These are phyloP conservation scores for Trachythela sp. DNA, from an alignment of 64 coral and sea anemone genomes.

Conservation along the genomic window DNA sequence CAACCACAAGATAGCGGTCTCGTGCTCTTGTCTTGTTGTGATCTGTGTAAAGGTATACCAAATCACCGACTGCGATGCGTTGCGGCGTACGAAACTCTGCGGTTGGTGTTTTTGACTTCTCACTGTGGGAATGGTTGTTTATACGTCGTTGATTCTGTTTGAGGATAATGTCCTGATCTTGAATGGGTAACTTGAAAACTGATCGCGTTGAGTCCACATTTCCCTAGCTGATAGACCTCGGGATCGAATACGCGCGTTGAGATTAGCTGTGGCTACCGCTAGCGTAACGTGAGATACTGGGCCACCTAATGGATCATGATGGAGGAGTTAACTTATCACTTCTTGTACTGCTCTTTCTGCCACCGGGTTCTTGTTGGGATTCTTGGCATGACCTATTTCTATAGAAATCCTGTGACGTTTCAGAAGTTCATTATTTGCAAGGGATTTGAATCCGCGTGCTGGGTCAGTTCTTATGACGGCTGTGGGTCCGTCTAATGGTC, in stretches of 20 bases:
- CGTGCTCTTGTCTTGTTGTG: neutral
- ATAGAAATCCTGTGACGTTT: no score
- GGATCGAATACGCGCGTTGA: neutral
- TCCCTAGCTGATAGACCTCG: neutral
- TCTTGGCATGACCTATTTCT: no score
- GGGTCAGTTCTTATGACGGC: constrained; percentile 3
- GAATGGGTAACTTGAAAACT: neutral
- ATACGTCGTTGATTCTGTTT: neutral
- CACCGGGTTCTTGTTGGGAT: no score
- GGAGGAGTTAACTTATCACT: neutral
- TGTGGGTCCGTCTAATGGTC: neutral
- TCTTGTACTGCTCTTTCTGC: neutral
- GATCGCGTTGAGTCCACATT: constrained; percentile 1
- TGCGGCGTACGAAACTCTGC: neutral
- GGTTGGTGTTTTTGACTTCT: neutral
- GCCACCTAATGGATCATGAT: neutral
- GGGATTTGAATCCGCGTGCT: neutral
- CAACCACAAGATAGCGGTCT: neutral
- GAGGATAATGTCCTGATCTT: neutral
- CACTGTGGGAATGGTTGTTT: neutral
- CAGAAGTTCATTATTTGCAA: neutral
- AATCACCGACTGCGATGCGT: neutral
- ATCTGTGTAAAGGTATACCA: neutral
- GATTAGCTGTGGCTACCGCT: neutral
- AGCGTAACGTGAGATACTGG: neutral